These are phyloP conservation scores for Paragorgia papillata DNA, from an alignment of 92 coral and sea anemone genomes.

Conservation along the genomic window DNA sequence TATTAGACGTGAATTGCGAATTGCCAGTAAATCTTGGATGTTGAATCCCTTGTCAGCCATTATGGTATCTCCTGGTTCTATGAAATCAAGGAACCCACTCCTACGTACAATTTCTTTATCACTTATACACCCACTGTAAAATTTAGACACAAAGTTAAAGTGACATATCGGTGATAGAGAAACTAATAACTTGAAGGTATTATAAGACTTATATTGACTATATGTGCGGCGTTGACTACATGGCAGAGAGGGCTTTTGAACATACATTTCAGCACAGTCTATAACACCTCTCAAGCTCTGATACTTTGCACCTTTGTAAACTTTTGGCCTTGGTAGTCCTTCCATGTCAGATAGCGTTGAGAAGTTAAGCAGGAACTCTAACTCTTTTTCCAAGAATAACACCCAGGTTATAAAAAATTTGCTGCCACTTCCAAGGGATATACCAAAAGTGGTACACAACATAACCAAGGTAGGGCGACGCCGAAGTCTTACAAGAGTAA, in stretches of 20 bases:
- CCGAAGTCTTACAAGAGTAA: constrained; percentile 28
- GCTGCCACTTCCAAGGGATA: constrained; percentile 54
- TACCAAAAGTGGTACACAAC: constrained; percentile 27
- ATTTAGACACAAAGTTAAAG: no score
- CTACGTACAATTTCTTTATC: constrained; percentile 71
- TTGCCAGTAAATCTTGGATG: constrained; percentile 58
- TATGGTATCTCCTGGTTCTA: constrained; percentile 63
- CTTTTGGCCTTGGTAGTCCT: constrained; percentile 54
- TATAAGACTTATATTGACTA: constrained; percentile 74
- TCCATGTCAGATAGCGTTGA: constrained; percentile 58
- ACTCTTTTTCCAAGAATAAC: no score
- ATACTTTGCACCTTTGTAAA: constrained; percentile 54
- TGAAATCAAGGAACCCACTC: constrained; percentile 63
- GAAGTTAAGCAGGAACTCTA: constrained; percentile 65
- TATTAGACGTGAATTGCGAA: constrained; percentile 54
- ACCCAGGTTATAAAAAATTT: constrained; percentile 62
- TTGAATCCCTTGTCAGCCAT: no score
- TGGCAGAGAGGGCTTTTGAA: constrained; percentile 67
- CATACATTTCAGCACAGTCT: constrained; percentile 74
- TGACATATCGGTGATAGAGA: constrained; percentile 70
- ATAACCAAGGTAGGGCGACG: constrained; percentile 1
- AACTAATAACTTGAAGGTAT: no score
- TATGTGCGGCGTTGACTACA: constrained; percentile 71
- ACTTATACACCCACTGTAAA: no score
- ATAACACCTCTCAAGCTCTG: constrained; percentile 67